A percentile compares a stretch with the other conserved stretches of the same genome.
Conservation (phyloP, 2,113 vertebrate genomes). For the Octodon degus region DNA sequence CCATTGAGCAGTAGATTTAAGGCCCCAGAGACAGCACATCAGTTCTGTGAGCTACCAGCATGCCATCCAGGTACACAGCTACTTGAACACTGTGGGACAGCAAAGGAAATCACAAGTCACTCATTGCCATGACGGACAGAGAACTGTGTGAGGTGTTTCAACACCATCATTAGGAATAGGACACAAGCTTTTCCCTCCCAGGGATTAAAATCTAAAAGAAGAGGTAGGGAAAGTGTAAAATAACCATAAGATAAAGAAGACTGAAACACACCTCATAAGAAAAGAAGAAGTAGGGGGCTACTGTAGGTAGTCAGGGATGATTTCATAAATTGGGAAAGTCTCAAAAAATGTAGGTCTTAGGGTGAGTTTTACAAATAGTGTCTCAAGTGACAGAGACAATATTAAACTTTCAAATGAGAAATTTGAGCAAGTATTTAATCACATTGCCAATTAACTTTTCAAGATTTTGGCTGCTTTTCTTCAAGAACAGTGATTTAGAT, state of each 20-base stretch:
- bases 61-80: background rate
- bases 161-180: background rate
- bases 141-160: background rate
- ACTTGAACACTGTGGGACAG: background rate
- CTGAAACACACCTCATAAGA: background rate
- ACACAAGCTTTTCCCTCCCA: background rate
- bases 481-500: background rate
- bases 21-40: background rate
- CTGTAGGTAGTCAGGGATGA: background rate
- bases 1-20: conserved; percentile 1
- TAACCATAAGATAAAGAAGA: background rate
- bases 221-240: background rate
- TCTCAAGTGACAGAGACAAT: background rate
- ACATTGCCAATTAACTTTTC: background rate
- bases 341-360: conserved; percentile 7
- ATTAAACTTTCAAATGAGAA: background rate
- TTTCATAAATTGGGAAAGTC: background rate
- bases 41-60: background rate
- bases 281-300: background rate
- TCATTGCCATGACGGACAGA: background rate
- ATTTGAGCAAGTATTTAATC: background rate
- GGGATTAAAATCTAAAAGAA: background rate
- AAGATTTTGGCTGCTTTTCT: conserved; percentile 5
- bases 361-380: background rate
- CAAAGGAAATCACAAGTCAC: background rate